Conservation (phyloP, 2,888 invertebrate species). For the Coelogynopora nodosa region DNA sequence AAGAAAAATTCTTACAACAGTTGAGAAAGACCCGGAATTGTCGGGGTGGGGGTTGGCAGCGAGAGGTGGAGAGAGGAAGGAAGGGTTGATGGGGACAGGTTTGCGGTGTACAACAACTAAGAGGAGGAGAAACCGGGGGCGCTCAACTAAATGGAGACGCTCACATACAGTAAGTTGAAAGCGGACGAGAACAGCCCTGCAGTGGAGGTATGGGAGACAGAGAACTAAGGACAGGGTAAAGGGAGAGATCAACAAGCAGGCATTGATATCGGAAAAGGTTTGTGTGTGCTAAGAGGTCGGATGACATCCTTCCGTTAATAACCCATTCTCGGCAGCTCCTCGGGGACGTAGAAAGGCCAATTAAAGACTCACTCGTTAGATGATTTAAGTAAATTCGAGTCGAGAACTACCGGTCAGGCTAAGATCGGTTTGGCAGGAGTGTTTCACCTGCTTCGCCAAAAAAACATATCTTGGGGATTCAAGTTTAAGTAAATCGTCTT, state of each 20-base stretch:
- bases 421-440: neutral
- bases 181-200: neutral
- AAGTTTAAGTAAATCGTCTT: too few species aligned
- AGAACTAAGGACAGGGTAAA: neutral
- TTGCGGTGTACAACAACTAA: neutral
- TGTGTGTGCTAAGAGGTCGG: conserved; percentile 24
- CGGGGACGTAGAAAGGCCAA: neutral
- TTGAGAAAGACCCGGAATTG: neutral
- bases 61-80: neutral
- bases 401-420: neutral
- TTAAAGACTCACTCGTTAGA: conserved; percentile 28
- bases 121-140: neutral
- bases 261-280: neutral
- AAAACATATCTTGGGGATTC: too few species aligned
- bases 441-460: neutral
- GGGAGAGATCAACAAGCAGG: conserved; percentile 19
- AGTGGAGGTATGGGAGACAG: neutral
- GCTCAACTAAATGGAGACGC: conserved; percentile 16
- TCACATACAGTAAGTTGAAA: neutral
- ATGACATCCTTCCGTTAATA: conserved; percentile 31
- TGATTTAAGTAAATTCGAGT: neutral
- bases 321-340: neutral
- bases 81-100: neutral
- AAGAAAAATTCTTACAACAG: neutral
- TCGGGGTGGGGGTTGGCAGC: too few species aligned